Evolutionary conservation across 2,797 vertebrate species (phyloP), one percentile per base, ranked within the genome.

Genomic region (Poeciliopsis paucimaculata): DNA sequence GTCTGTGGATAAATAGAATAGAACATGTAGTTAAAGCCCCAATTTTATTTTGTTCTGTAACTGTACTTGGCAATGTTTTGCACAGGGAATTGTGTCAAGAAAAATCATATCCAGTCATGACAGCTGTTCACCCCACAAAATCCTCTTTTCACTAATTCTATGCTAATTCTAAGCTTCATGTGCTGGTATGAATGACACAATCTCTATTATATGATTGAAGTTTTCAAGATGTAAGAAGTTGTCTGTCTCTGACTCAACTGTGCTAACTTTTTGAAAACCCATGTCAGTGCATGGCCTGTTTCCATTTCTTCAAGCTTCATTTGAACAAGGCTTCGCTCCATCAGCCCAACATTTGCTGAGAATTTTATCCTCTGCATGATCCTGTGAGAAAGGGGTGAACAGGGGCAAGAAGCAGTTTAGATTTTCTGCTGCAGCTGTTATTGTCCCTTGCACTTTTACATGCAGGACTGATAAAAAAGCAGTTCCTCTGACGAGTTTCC

Each of bases 401-500:
- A 89, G 88, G 90, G 91, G 86, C 92, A 89, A 87, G 77, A 70
- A 75, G 71, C 80, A n/a, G 73, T 76, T 71, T 60, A 75, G 53
- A 79, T 82, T 88, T 82, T 72, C 57, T 77, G n/a, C 71, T 10
- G 43, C 73, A 80, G 81, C 81, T 88, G 84, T 71, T 71, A 77
- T 73, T 77, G 75, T 47, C 49, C 57, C 31, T 79, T 78, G 64
- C 82, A 66, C 82, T 64, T 83, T 77, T 79, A 73, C 57, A 83
- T 85, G 73, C 80, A 85, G 80, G 75, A 28, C 55, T 81, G 73
- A 84, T 88, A 86, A 84, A 84, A 70, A 82, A 87, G 75, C 43
- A 74, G 87, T 90, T 94, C 88, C 91, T 88, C 83, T 90, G 90
- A 91, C 86, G 26, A 89, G 88, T 85, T 93, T 93, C 90, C 92